Evolutionary conservation across 2,113 vertebrate genomes (phyloP).

Genomic region (Daboia siamensis): DNA sequence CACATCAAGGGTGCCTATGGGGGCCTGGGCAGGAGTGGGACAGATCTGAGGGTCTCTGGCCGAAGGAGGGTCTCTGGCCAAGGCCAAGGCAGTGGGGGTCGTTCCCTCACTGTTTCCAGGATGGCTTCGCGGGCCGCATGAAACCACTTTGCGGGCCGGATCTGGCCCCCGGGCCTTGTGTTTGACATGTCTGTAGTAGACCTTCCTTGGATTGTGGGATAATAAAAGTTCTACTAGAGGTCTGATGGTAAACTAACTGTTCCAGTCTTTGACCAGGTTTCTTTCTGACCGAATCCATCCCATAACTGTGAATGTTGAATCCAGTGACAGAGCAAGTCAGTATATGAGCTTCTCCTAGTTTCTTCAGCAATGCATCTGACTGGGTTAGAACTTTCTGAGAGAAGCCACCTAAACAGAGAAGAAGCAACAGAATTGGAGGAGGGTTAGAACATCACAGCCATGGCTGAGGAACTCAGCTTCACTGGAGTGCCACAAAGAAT

Average conservation of each 20-base stretch:
- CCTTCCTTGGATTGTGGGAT: not conserved
- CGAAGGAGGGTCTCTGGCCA: too few relatives aligned
- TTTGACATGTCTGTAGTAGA: too few relatives aligned
- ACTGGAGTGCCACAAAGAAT: not conserved
- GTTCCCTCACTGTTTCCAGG: too few relatives aligned
- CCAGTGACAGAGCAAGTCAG: not conserved
- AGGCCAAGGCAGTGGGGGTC: too few relatives aligned
- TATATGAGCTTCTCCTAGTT: not conserved
- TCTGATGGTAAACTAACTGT: not conserved
- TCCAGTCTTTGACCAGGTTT: not conserved
- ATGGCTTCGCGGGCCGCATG: too few relatives aligned
- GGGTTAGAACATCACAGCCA: not conserved
- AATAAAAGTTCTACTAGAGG: not conserved
- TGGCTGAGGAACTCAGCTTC: not conserved
- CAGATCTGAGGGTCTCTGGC: too few relatives aligned
- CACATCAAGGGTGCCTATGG: too few relatives aligned
- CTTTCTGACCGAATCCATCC: not conserved
- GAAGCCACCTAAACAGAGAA: not conserved
- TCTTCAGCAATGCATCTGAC: not conserved
- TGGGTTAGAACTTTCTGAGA: not conserved
- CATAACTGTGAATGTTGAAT: rapidly evolving
- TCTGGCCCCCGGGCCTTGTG: too few relatives aligned
- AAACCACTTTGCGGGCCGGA: too few relatives aligned
- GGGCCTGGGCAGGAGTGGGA: too few relatives aligned
- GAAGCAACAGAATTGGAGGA: not conserved